These are phyloP conservation scores for Hoplodrina blanda DNA, from an alignment of 2,888 invertebrate species.

Conservation along the genomic window DNA sequence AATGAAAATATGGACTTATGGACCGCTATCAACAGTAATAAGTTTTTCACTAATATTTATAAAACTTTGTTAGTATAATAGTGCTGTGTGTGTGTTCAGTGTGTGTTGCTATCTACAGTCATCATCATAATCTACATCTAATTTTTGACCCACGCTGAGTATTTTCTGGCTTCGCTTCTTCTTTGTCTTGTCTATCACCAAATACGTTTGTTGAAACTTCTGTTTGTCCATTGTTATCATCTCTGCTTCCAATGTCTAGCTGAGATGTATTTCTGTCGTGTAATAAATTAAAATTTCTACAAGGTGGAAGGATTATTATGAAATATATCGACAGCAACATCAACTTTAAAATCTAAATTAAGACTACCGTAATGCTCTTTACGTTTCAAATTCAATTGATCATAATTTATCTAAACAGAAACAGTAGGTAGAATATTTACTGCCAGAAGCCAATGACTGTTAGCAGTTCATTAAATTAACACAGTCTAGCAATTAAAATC, in stretches of 20 bases:
- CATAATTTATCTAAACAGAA: constrained; percentile 26
- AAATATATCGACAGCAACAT: not conserved
- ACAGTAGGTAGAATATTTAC: constrained; percentile 39
- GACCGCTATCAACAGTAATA: not conserved
- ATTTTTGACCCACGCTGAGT: not conserved
- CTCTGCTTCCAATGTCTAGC: not conserved
- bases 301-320: not conserved
- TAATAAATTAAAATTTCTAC: not conserved
- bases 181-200: not conserved
- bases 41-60: not conserved
- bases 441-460: constrained; percentile 39
- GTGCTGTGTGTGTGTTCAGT: too few relatives aligned
- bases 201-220: not conserved
- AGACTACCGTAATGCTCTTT: not conserved
- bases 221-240: not conserved
- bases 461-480: constrained; percentile 41
- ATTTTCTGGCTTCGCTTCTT: not conserved
- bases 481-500: constrained; percentile 42
- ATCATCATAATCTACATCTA: not conserved
- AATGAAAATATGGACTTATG: not conserved
- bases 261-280: not conserved
- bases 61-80: not conserved
- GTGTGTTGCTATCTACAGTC: not conserved
- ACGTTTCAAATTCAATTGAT: constrained; percentile 9
- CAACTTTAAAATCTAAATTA: not conserved